These are phyloP conservation scores for Meandrusa payeni DNA, from an alignment of 2,888 invertebrate genomes.

Conservation along the genomic window DNA sequence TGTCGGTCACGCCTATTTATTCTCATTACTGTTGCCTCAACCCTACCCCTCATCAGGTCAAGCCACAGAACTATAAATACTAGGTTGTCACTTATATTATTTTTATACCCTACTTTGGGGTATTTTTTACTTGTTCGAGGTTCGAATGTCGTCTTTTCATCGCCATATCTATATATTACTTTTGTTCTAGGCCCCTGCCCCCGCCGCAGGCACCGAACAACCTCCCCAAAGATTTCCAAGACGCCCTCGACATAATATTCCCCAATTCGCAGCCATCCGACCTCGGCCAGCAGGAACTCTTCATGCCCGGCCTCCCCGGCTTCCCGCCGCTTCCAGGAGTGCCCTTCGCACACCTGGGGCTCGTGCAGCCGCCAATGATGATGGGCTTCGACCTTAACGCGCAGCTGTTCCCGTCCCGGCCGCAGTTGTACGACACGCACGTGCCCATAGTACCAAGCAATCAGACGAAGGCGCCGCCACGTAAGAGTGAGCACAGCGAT, in stretches of 20 bases:
- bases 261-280: slow-evolving; percentile 59
- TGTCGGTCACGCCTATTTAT: no score
- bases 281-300: slow-evolving; percentile 33
- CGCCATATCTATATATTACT: no score
- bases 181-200: slow-evolving; percentile 25
- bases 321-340: slow-evolving; percentile 35
- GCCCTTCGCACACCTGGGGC: slow-evolving; percentile 31
- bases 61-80: no score
- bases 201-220: slow-evolving; percentile 37
- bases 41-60: no score
- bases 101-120: no score
- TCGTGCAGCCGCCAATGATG: slow-evolving; percentile 47
- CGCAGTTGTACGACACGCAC: slow-evolving; percentile 64
- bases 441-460: slow-evolving; percentile 51
- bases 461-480: slow-evolving; percentile 22
- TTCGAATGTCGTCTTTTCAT: no score
- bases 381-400: slow-evolving; percentile 62
- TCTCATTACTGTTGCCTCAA: no score
- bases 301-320: slow-evolving; percentile 34
- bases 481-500: no score
- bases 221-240: slow-evolving; percentile 83
- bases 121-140: no score
- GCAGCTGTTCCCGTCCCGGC: slow-evolving; percentile 46
- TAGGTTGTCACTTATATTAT: no score
- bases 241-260: slow-evolving; percentile 84